A percentile compares a stretch with the other conserved stretches of the same genome.
Conservation (phyloP, 2,113 vertebrate genomes). For the Sciurus niger region DNA sequence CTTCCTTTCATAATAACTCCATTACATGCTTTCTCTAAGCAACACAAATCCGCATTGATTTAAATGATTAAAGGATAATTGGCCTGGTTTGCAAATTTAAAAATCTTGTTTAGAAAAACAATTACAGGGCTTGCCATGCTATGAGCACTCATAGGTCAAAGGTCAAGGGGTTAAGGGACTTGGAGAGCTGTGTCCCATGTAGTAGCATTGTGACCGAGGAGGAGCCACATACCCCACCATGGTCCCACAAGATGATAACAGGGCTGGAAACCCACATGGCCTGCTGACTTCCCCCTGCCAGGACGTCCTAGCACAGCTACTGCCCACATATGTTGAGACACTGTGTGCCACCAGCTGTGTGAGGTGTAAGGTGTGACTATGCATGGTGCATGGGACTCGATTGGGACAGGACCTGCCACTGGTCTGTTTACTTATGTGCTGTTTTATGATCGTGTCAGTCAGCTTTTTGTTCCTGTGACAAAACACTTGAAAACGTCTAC, state of each 20-base stretch:
- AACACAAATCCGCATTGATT: not conserved
- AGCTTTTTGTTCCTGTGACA: too few relatives aligned
- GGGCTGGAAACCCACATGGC: not conserved
- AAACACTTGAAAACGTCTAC: too few relatives aligned
- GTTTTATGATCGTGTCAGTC: too few relatives aligned
- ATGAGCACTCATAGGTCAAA: not conserved
- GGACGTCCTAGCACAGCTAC: too few relatives aligned
- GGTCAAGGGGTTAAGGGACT: not conserved
- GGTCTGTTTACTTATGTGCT: too few relatives aligned
- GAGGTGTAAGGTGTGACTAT: too few relatives aligned
- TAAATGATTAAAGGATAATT: not conserved
- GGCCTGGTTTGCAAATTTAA: not conserved
- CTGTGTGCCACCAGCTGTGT: too few relatives aligned
- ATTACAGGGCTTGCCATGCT: not conserved
- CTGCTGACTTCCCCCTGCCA: not conserved
- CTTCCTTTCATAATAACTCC: slow-evolving; percentile 3
- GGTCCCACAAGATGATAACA: not conserved
- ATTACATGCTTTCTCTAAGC: not conserved
- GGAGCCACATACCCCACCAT: not conserved
- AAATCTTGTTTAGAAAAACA: not conserved
- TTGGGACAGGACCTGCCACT: too few relatives aligned
- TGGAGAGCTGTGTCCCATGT: too few relatives aligned
- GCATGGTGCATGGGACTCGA: too few relatives aligned
- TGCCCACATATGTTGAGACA: not conserved
- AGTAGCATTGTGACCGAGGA: not conserved